Conservation (phyloP, 2,797 vertebrate genomes). For the Lepidocolaptes lacrymiger region DNA sequence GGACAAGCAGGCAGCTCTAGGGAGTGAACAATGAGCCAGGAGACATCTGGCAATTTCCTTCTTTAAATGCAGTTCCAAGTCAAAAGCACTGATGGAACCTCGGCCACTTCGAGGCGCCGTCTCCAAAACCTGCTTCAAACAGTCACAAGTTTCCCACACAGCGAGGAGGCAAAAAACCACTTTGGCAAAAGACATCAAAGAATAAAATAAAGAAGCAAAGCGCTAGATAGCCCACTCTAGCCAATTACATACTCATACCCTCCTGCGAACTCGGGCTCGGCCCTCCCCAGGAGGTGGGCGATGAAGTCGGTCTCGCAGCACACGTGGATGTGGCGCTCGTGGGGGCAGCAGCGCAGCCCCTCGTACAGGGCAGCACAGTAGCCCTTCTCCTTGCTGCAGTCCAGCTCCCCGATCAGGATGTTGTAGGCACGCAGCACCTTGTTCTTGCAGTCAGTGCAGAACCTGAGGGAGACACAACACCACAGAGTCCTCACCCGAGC, state of each 20-base stretch:
- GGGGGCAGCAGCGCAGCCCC: conserved; percentile 94
- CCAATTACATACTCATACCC: conserved; percentile 93
- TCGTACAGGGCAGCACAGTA: conserved; percentile 95
- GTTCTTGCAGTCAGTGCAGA: conserved; percentile 97
- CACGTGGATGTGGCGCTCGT: conserved; percentile 94
- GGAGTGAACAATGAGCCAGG: background rate
- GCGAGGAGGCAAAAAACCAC: conserved; percentile 26
- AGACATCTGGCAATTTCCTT: background rate
- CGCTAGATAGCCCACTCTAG: conserved; percentile 86
- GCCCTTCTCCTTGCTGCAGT: conserved; percentile 95
- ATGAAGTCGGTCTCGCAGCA: conserved; percentile 97
- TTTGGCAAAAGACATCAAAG: conserved; percentile 52
- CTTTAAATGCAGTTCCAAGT: background rate
- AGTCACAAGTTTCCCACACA: background rate
- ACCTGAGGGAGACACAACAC: conserved; percentile 71
- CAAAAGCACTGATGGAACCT: background rate
- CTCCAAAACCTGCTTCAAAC: background rate
- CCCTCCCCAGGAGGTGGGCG: conserved; percentile 92
- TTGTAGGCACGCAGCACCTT: conserved; percentile 96
- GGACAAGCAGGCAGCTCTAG: conserved; percentile 1
- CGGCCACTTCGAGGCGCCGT: background rate
- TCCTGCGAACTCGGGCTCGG: conserved; percentile 96
- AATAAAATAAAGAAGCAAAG: conserved; percentile 80
- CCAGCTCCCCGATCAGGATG: conserved; percentile 94
- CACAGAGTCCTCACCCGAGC: background rate